Percentiles rank a stretch among this genome's conserved stretches.
Evolutionary conservation across 2,797 vertebrate species (phyloP).

Genomic region (Cryptoblepharus egeriae): DNA sequence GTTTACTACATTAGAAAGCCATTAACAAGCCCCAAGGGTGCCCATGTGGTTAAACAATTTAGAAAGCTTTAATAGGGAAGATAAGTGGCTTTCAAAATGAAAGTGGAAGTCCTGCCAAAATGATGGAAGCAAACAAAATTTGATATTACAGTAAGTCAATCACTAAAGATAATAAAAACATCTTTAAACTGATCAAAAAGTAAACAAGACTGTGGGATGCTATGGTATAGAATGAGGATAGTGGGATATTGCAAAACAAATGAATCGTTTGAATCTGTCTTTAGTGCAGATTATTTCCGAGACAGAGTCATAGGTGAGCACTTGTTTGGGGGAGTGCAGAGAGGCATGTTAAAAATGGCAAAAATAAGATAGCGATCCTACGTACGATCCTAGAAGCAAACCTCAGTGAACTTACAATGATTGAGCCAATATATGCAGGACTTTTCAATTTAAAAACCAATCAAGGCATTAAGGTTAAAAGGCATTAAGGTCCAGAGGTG

Average conservation of each 20-base stretch:
- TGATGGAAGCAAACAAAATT: not conserved
- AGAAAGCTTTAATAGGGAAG: not conserved
- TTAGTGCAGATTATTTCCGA: not conserved
- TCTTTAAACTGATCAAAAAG: not conserved
- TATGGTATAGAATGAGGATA: too few relatives aligned
- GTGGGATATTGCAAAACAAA: too few relatives aligned
- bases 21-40: not conserved
- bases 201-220: not conserved
- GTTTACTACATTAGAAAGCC: too few relatives aligned
- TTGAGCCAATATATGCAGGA: not conserved
- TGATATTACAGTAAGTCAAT: too few relatives aligned
- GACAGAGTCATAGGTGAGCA: not conserved
- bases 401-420: not conserved
- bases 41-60: not conserved
- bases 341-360: not conserved
- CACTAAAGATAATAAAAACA: not conserved
- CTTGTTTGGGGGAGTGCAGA: not conserved
- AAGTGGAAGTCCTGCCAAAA: not conserved
- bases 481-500: not conserved
- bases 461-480: not conserved
- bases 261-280: not conserved
- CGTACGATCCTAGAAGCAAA: not conserved
- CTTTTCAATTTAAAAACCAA: not conserved
- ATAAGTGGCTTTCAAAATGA: not conserved
- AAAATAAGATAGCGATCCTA: not conserved